Percentiles rank a stretch among this genome's conserved stretches.
phyloP scores from a whole-genome alignment of 2,113 vertebrate genomes.

The Mesocricetus auratus region DNA sequence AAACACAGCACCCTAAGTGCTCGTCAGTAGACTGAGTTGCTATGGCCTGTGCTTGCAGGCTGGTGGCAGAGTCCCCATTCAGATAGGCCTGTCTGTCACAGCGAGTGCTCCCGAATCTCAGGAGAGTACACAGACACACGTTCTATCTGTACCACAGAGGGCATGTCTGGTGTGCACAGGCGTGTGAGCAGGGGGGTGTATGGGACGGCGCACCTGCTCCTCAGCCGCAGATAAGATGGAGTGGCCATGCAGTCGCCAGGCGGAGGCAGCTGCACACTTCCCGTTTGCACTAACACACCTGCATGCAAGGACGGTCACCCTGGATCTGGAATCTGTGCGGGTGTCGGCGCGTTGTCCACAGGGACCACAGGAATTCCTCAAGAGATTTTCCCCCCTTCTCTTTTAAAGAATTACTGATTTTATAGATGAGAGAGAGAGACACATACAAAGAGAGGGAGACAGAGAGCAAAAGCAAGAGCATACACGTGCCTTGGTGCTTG shows the following conservation, averaged over 20 bases:
- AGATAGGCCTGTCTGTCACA: not conserved
- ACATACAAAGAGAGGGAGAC: not conserved
- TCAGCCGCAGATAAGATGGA: not conserved
- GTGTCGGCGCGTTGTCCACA: not conserved
- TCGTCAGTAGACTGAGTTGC: fast-evolving
- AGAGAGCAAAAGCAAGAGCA: not conserved
- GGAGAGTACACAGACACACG: not conserved
- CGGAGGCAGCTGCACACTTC: fast-evolving
- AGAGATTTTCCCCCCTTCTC: not conserved
- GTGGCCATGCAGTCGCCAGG: fast-evolving
- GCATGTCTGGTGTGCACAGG: not conserved
- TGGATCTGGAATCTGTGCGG: not conserved
- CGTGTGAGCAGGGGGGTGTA: not conserved
- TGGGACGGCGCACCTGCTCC: not conserved
- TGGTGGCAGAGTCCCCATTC: not conserved
- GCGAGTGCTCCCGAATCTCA: fast-evolving
- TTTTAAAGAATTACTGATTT: not conserved
- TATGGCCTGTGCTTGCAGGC: not conserved
- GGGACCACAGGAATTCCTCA: not conserved
- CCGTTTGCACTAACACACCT: fast-evolving
- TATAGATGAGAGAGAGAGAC: not conserved
- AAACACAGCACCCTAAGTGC: not conserved
- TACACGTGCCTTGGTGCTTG: not conserved
- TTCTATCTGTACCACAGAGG: not conserved
- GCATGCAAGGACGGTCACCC: fast-evolving